Evolutionary conservation across 2,888 invertebrate genomes (phyloP).

Genomic region (Frankliniella intonsa): DNA sequence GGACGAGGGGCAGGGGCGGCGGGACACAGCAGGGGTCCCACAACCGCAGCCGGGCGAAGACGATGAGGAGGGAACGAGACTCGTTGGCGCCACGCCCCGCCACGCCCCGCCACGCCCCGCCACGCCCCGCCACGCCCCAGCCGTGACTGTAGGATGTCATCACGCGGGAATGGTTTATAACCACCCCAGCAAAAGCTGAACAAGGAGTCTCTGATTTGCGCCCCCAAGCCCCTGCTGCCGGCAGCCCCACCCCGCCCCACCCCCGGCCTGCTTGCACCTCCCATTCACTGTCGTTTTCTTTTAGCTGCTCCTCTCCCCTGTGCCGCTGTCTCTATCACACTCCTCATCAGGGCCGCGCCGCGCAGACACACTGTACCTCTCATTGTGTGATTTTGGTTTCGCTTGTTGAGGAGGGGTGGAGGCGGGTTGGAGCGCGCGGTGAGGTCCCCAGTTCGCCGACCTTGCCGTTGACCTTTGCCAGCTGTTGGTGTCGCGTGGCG

Average conservation of each 20-base stretch:
- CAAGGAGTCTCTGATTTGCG: background rate
- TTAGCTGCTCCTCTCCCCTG: background rate
- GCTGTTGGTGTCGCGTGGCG: too few relatives aligned
- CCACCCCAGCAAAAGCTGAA: slow-evolving; percentile 7
- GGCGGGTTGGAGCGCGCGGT: too few relatives aligned
- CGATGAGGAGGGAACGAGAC: too few relatives aligned
- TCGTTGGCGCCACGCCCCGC: background rate
- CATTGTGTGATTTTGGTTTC: too few relatives aligned
- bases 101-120: background rate
- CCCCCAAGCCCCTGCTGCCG: background rate
- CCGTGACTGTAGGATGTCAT: background rate
- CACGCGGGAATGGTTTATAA: slow-evolving; percentile 6
- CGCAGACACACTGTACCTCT: too few relatives aligned
- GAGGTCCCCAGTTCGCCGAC: too few relatives aligned
- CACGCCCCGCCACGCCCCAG: background rate
- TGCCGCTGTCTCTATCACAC: background rate
- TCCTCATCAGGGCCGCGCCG: background rate
- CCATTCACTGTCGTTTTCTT: background rate
- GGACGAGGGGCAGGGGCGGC: too few relatives aligned
- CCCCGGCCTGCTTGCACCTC: background rate
- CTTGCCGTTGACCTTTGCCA: too few relatives aligned
- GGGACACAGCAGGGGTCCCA: too few relatives aligned
- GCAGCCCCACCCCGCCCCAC: too few relatives aligned
- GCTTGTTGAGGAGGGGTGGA: too few relatives aligned
- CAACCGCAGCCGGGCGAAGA: too few relatives aligned